phyloP scores from a whole-genome alignment of 2,113 vertebrate species.

The human (Homo sapiens) region GRCh38 chr11:13268001-13268500 shows the following conservation, averaged over 20 bases:
- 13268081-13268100: not conserved
- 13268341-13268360: not conserved
- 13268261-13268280: not conserved
- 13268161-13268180: too few relatives aligned
- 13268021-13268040: not conserved
- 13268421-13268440: not conserved
- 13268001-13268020: not conserved
- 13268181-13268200: too few relatives aligned
- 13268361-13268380: not conserved
- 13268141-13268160: too few relatives aligned
- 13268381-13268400: not conserved
- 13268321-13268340: not conserved
- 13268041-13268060: not conserved
- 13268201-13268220: not conserved
- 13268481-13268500: not conserved
- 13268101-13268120: not conserved
- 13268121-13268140: not conserved
- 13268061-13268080: not conserved
- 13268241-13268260: not conserved
- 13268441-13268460: not conserved
- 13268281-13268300: not conserved
- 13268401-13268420: not conserved
- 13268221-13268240: not conserved
- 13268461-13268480: not conserved
- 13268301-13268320: not conserved